Evolutionary conservation across 2,113 vertebrate species (phyloP).

Genomic region (Lipophrys pholis): DNA sequence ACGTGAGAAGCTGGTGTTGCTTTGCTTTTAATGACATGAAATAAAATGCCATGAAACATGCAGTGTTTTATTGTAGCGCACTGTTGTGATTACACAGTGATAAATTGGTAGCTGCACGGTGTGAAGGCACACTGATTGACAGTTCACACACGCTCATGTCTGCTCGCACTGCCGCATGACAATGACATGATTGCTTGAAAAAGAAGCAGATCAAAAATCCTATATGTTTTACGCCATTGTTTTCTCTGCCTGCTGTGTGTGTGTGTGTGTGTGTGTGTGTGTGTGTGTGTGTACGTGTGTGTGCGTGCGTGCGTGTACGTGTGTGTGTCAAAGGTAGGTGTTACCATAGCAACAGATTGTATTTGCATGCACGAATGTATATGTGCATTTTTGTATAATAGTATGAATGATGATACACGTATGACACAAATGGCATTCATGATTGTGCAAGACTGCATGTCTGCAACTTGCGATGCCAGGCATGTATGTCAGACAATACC

Average conservation of each 20-base stretch:
- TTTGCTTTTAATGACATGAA: constrained; percentile 36
- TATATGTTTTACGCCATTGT: constrained; percentile 59
- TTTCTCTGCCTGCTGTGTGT: constrained; percentile 31
- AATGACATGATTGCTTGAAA: constrained; percentile 64
- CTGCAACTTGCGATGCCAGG: constrained; percentile 33
- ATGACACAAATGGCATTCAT: constrained; percentile 48
- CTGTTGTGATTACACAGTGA: constrained; percentile 9
- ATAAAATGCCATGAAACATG: constrained; percentile 39
- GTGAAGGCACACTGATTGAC: constrained; percentile 51
- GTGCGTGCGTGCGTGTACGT: constrained; percentile 9
- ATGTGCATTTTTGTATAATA: constrained; percentile 46
- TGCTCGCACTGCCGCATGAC: constrained; percentile 47
- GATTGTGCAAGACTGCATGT: constrained; percentile 39
- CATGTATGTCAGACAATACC: not conserved
- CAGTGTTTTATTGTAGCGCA: constrained; percentile 26
- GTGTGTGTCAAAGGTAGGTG: constrained; percentile 29
- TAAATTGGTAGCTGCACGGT: constrained; percentile 16
- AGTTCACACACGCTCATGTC: constrained; percentile 49
- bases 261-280: constrained; percentile 11
- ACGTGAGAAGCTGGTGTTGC: constrained; percentile 19
- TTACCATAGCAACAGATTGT: constrained; percentile 69
- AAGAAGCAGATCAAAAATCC: constrained; percentile 61
- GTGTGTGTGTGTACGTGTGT: not conserved
- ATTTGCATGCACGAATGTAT: constrained; percentile 11
- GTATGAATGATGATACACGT: constrained; percentile 61